Evolutionary conservation across 1,140 invertebrate genomes (phyloP), one percentile per base, ranked within the genome.

Genomic region (Sycophaga agraensis): DNA sequence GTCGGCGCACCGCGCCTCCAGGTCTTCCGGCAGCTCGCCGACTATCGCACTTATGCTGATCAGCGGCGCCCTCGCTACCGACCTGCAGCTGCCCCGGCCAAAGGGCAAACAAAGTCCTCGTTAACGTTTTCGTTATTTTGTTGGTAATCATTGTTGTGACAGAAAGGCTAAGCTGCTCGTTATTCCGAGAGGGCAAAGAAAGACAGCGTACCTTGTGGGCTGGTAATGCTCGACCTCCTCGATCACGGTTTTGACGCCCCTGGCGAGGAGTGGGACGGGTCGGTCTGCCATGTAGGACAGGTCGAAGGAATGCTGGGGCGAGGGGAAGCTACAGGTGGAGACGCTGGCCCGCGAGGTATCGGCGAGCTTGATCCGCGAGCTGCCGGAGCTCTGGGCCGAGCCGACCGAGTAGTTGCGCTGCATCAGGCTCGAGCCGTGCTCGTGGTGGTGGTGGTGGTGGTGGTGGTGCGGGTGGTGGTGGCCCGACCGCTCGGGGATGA

Each of bases 41-140:
- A 84, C 83, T 31, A 86, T 88, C 3, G 87, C 87, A 75, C 86
- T 89, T 26, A 89, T 87, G 75, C 87, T 89, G 66, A 89, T 89
- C 31, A 87, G 80, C n/a, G 88, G 88, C 6, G 87, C 82, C 46
- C 81, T 81, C 8, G 78, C 68, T 19, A 71, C 70, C 24, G 72
- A 5, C 7, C 58, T 60, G 40, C 4, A 53, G n/a, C n/a, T n/a
- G n/a, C n/a, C n/a, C n/a, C n/a, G n/a, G n/a, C n/a, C n/a, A n/a
- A n/a, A n/a, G n/a, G n/a, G n/a, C n/a, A n/a, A n/a, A n/a, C n/a
- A n/a, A n/a, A n/a, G n/a, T n/a, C n/a, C n/a, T n/a, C n/a, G n/a
- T n/a, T n/a, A n/a, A n/a, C n/a, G n/a, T n/a, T n/a, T n/a, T n/a
- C n/a, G n/a, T n/a, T n/a, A n/a, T n/a, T n/a, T n/a, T n/a, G n/a